A percentile compares a stretch with the other conserved stretches of the same genome.
These are phyloP conservation scores for Lithophane semibrunnea DNA, from an alignment of 2,888 invertebrate genomes.

Conservation along the genomic window DNA sequence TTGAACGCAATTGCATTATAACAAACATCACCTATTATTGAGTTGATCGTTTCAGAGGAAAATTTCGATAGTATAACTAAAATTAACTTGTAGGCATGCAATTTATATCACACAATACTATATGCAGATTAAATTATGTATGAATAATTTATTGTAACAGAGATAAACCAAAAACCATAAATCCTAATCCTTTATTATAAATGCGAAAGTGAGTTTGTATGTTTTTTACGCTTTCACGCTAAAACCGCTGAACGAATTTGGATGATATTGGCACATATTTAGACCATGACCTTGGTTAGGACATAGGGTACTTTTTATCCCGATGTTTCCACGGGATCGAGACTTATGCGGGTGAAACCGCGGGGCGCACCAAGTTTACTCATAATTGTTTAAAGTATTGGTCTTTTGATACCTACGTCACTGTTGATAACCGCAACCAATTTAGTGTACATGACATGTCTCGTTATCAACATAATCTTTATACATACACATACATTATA, in stretches of 20 bases:
- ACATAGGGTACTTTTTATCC: too few species aligned
- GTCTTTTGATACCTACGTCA: background rate
- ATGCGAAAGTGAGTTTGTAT: too few species aligned
- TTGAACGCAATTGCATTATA: constrained; percentile 55
- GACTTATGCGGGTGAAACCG: too few species aligned
- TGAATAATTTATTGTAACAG: background rate
- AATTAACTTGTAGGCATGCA: background rate
- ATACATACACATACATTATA: background rate
- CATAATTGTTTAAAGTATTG: background rate
- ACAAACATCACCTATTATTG: constrained; percentile 19
- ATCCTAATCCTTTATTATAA: too few species aligned
- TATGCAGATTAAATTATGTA: background rate
- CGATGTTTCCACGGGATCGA: too few species aligned
- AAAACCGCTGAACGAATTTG: too few species aligned
- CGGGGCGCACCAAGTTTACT: too few species aligned
- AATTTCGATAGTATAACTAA: constrained; percentile 7
- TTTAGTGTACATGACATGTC: background rate
- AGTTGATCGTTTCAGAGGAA: constrained; percentile 22
- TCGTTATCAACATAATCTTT: background rate
- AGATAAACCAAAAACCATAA: too few species aligned
- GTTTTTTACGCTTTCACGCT: too few species aligned
- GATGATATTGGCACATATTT: too few species aligned
- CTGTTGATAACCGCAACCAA: background rate
- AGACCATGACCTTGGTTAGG: too few species aligned
- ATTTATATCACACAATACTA: background rate